Conservation (phyloP, 2,888 invertebrate genomes). For the Cataglyphis altisquamis region DNA sequence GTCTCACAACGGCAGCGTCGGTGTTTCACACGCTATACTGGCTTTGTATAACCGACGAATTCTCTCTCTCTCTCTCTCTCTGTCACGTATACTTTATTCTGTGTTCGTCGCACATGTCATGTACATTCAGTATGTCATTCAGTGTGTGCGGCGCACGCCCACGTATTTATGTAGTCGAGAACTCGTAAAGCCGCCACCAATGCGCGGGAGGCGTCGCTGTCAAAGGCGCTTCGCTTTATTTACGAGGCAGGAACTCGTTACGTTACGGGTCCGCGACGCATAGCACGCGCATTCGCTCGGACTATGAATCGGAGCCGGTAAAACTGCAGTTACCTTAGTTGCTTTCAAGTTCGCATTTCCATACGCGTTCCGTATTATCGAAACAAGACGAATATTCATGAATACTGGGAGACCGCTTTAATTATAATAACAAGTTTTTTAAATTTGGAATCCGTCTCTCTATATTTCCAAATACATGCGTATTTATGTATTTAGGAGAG, state of each 20-base stretch:
- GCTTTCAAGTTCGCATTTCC: constrained; percentile 23
- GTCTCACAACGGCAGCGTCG: constrained; percentile 35
- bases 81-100: constrained; percentile 51
- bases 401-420: background rate
- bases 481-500: background rate
- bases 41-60: constrained; percentile 50
- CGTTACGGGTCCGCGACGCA: constrained; percentile 6
- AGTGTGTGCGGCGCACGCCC: background rate
- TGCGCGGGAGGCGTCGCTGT: constrained; percentile 52
- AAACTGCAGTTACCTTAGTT: constrained; percentile 6
- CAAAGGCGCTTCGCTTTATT: constrained; percentile 54
- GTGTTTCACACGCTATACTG: constrained; percentile 58
- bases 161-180: constrained; percentile 22
- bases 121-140: background rate
- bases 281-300: constrained; percentile 8
- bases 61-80: constrained; percentile 31
- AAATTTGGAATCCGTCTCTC: background rate
- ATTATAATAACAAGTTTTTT: constrained; percentile 31
- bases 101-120: background rate
- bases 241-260: constrained; percentile 55
- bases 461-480: background rate
- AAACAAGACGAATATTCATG: constrained; percentile 14
- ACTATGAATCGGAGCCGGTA: constrained; percentile 23
- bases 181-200: constrained; percentile 40
- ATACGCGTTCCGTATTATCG: background rate